Percentiles rank a stretch among this genome's conserved stretches.
These are phyloP conservation scores for Pampus argenteus DNA, from an alignment of 2,797 vertebrate species.

Conservation along the genomic window DNA sequence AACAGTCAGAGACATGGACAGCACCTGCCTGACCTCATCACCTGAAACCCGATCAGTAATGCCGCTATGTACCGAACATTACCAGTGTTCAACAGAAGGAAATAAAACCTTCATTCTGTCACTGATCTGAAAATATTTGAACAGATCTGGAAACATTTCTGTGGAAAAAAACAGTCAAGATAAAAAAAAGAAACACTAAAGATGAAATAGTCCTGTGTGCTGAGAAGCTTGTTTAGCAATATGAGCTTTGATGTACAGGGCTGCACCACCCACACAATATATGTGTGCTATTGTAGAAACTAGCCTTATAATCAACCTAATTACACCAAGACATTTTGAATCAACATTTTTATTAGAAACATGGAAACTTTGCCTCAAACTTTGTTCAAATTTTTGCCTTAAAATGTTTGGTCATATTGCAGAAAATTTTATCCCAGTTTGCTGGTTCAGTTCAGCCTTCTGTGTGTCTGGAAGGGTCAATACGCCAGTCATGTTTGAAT, in stretches of 20 bases:
- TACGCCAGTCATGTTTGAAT: background rate
- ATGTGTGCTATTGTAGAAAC: too few species aligned
- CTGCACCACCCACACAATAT: too few species aligned
- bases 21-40: conserved; percentile 48
- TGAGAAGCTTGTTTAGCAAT: background rate
- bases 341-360: too few species aligned
- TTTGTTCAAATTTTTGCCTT: background rate
- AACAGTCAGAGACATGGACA: conserved; percentile 30
- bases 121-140: too few species aligned
- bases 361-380: background rate
- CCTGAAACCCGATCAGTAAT: conserved; percentile 16
- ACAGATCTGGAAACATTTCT: too few species aligned
- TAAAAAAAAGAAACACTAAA: too few species aligned
- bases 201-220: too few species aligned
- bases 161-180: too few species aligned
- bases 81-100: background rate
- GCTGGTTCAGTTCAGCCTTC: background rate
- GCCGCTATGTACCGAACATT: background rate
- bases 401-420: background rate
- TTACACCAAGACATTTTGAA: too few species aligned
- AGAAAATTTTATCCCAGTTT: background rate
- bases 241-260: background rate
- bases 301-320: too few species aligned
- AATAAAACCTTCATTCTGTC: too few species aligned
- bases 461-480: too few species aligned